Evolutionary conservation across 2,797 vertebrate genomes (phyloP), one percentile per base, ranked within the genome.

Genomic region (Garrulus glandarius): DNA sequence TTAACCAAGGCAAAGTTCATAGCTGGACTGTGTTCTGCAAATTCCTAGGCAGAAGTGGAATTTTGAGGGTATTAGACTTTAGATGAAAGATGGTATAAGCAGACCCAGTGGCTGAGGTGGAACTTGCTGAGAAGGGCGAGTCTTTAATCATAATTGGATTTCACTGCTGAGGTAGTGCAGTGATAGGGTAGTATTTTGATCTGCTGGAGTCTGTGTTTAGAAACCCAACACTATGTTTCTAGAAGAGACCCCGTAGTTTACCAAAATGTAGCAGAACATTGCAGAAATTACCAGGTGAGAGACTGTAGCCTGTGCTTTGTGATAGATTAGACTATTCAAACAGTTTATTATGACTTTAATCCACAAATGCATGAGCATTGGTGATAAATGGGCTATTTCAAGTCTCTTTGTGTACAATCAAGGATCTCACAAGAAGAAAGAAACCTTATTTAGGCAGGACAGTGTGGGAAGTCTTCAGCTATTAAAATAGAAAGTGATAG

Each of bases 401-500:
- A 59, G 60, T 89, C 63, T 88, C 53, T 91, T 69, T 82, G 61
- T 89, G 81, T 91, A 85, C 82, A 72, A 34, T 88, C 83, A 64
- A 36, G 82, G 86, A 61, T 95, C 77, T 76, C 80, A 50, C 10
- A 1, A 75, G 77, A 87, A 87, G 83, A 86, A 84, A 90, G 72
- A 76, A 87, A 77, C 60, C 84, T 90, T 92, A 70, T 95, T 94
- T 93, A 91, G 70, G 77, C 70, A 95, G 92, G 93, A 67, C 88
- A 74, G 86, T 91, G 80, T 79, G 59, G 92, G 88, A 91, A 87
- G 74, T 70, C 88, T 89, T 90, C 78, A 49, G 86, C 95, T 89
- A 44, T 93, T 95, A 82, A 92, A 95, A 92, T 49, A 87, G 77
- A 69, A 93, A 87, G 76, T 46, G 19, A 84, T 52, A 59, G 70